phyloP scores from a whole-genome alignment of 2,888 invertebrate genomes.

The Anagyrus pseudococci region DNA sequence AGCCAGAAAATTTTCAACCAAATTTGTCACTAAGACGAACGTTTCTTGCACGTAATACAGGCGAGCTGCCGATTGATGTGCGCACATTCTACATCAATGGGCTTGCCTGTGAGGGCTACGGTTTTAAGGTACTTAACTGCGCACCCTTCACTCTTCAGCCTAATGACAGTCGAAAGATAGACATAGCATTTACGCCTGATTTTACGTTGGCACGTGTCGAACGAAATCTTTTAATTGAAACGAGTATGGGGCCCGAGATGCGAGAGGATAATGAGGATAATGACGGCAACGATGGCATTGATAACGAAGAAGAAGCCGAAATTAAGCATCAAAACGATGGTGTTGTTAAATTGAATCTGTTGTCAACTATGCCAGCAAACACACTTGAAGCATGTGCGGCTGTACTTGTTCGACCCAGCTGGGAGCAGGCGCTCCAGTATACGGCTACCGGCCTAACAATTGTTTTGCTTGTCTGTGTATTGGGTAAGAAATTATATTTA shows the following conservation, averaged over 20 bases:
- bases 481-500: conserved; percentile 47
- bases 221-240: conserved; percentile 68
- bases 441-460: conserved; percentile 67
- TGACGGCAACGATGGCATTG: neutral
- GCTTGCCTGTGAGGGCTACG: conserved; percentile 77
- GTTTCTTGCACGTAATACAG: conserved; percentile 89
- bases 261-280: neutral
- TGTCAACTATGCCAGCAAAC: conserved; percentile 67
- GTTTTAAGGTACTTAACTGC: conserved; percentile 80
- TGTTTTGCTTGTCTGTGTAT: conserved; percentile 70
- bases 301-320: neutral
- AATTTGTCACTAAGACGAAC: conserved; percentile 79
- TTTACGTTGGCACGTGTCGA: conserved; percentile 80
- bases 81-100: conserved; percentile 71
- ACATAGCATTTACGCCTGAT: conserved; percentile 89
- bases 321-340: conserved; percentile 40
- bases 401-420: conserved; percentile 74
- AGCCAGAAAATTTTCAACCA: conserved; percentile 57
- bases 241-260: conserved; percentile 64
- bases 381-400: conserved; percentile 74
- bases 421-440: conserved; percentile 78
- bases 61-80: conserved; percentile 83
- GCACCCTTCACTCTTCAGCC: conserved; percentile 73
- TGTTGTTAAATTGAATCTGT: conserved; percentile 49
- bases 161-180: conserved; percentile 78